phyloP scores from a whole-genome alignment of 2,797 vertebrate genomes.

The Lacerta agilis region DNA sequence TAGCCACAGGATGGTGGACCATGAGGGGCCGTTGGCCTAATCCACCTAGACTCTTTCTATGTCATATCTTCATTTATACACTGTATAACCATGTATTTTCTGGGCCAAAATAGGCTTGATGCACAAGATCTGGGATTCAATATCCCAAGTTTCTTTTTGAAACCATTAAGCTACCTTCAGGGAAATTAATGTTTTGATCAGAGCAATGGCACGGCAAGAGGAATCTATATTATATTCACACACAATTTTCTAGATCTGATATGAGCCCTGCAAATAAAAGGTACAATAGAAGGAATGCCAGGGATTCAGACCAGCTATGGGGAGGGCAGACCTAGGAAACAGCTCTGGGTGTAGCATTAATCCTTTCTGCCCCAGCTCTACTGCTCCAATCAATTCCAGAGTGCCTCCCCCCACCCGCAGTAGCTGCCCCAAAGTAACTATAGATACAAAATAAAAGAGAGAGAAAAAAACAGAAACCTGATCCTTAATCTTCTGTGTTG shows the following conservation, averaged over 20 bases:
- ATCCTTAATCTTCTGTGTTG: not conserved
- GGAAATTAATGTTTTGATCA: not conserved
- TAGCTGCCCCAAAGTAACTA: not conserved
- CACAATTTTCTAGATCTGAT: not conserved
- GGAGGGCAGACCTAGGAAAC: not conserved
- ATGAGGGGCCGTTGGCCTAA: no score
- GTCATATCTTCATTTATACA: slow-evolving; percentile 33
- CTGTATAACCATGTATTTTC: not conserved
- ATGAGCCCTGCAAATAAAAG: not conserved
- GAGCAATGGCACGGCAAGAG: not conserved
- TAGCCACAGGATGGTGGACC: no score
- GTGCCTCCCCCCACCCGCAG: no score
- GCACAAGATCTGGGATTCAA: not conserved
- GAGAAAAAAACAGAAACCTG: not conserved
- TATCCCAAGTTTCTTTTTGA: not conserved
- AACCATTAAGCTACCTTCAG: no score
- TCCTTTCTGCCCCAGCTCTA: not conserved
- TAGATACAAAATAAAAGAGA: not conserved
- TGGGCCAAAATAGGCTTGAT: not conserved
- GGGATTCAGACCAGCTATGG: not conserved
- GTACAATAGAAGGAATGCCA: not conserved
- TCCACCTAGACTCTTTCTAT: no score
- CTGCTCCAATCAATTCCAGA: not conserved
- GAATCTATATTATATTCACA: not conserved
- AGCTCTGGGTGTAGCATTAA: not conserved